Base-by-base conservation (phyloP, 2,797 vertebrate species). In the Leuciscus waleckii region DNA sequence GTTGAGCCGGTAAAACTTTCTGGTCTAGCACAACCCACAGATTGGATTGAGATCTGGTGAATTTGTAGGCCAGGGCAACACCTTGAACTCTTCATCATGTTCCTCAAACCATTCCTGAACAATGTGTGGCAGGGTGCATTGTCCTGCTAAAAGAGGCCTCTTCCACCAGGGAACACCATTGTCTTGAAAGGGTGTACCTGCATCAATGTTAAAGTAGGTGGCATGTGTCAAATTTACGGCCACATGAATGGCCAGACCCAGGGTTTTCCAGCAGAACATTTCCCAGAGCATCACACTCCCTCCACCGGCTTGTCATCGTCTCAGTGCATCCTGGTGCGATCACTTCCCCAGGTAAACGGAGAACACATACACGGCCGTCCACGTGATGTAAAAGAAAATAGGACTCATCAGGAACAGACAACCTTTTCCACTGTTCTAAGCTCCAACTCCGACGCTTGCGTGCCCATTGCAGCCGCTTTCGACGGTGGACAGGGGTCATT, bases 41-140 rank as follows among this genome's bases (percentile, higher is more conserved):
- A 61, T 61, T 61, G 56, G n/a, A 26, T 61, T 61, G 56, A 61
- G 56, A 61, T 61, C 10, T 61, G n/a, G 10, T n/a, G 10, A 61
- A 61, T 56, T 56, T 56, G 21, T 0, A 61, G 58, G n/a, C 58
- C 11, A 61, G 10, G n/a, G 11, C 4, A 63, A 63, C n/a, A 63
- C 58, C n/a, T 29, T 7, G 2, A 63, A 14, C n/a, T 63, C n/a
- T 61, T 61, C 2, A 61, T 61, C 58, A 61, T 2, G 13, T 61
- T 61, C 58, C 58, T 63, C 58, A 63, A 63, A 63, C 58, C n/a
- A 63, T 63, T 63, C n/a, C n/a, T 63, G 58, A 63, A 63, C 26
- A 63, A 14, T 14, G n/a, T 63, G 21, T 58, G 23, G 58, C n/a
- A 29, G 58, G 11, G 2, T 14, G 58, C 58, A 6, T 63, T 14